Evolutionary conservation across 2,113 vertebrate genomes (phyloP).

Genomic region (Phodopus roborovskii): DNA sequence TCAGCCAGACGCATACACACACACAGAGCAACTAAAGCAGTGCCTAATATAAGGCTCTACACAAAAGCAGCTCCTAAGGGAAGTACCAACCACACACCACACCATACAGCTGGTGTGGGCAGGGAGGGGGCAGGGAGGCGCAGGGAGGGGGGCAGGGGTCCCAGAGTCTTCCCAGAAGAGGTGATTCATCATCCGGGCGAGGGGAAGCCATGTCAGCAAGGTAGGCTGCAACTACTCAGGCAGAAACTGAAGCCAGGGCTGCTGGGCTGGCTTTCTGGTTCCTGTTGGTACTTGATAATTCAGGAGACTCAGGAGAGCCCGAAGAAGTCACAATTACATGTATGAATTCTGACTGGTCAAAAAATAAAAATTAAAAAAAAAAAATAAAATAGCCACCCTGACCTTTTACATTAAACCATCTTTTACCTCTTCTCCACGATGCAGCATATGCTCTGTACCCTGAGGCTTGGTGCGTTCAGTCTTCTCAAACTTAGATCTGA

Average conservation of each 20-base stretch:
- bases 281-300: slow-evolving; percentile 43
- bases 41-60: background rate
- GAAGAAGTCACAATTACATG: background rate
- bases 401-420: background rate
- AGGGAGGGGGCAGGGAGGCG: background rate
- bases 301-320: background rate
- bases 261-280: slow-evolving; percentile 62
- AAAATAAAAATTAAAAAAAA: slow-evolving; percentile 32
- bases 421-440: too few relatives aligned
- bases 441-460: background rate
- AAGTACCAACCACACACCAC: slow-evolving; percentile 34
- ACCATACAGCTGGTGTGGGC: background rate
- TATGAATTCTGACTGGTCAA: background rate
- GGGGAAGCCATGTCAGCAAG: slow-evolving; percentile 69
- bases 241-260: slow-evolving; percentile 5
- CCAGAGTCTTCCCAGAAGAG: slow-evolving; percentile 70
- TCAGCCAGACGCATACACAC: background rate
- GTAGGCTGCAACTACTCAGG: slow-evolving; percentile 73
- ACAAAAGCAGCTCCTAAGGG: slow-evolving; percentile 46
- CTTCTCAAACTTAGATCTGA: slow-evolving; percentile 30
- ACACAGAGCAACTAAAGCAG: slow-evolving; percentile 27
- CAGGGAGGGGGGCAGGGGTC: background rate
- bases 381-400: background rate
- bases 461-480: background rate
- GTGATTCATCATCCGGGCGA: slow-evolving; percentile 73